Evolutionary conservation across 2,113 vertebrate genomes (phyloP), one percentile per base, ranked within the genome.

Genomic region (Corythaixoides concolor): DNA sequence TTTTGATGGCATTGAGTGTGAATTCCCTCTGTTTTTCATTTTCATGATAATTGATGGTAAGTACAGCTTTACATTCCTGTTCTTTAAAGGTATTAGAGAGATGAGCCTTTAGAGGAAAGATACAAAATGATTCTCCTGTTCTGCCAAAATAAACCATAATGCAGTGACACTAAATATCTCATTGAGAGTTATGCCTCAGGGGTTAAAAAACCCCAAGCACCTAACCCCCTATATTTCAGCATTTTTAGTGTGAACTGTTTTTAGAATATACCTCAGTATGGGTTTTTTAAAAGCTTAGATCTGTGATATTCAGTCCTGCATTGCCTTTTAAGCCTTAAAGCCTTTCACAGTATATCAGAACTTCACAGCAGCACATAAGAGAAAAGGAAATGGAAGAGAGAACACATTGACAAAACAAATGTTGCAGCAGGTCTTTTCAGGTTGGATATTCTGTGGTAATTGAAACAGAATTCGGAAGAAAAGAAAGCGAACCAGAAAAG

Each of bases 31-130:
- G 76, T 99, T 99, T 97, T 99, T 99, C 95, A 99, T 99, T 98
- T 99, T 99, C 97, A 99, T 99, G 99, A 99, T 99, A 97, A 99
- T 99, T 93, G 99, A 99, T 94, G 99, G 99, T 99, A 98, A 99
- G 99, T 97, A 85, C 76, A n/a, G 27, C 59, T 94, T 93, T 83
- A 35, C 23, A 8, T 91, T 96, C 60, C 45, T 52, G 39, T 45
- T 93, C 52, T 89, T 78, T 68, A 43, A 69, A 92, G 74, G 33
- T 77, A 9, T 76, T 80, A 21, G 32, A n/a, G 33, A 60, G 68
- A 39, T 79, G n/a, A 32, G 15, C 58, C 62, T 50, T 66, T 88
- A 74, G 64, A 92, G 53, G 84, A 56, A 64, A n/a, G 21, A 66
- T 20, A 28, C 17, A 52, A 93, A 89, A 74, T 63, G 2, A 23